These are phyloP conservation scores for Catalaphyllia jardinei DNA, from an alignment of 64 coral and sea anemone species.

Conservation along the genomic window DNA sequence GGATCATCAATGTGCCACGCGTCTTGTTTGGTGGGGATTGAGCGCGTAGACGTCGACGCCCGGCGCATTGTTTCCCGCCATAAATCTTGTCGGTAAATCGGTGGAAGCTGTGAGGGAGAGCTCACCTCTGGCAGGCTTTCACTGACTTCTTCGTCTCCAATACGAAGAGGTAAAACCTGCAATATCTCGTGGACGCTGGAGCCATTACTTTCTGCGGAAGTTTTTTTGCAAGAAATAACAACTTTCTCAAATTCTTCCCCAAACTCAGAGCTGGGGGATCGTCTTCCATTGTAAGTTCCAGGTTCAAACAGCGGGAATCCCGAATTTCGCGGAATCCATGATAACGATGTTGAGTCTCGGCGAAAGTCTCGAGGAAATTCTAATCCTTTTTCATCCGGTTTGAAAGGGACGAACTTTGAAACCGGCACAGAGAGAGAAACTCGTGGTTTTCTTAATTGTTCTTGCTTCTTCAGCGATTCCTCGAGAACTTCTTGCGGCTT, in stretches of 20 bases:
- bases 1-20: conserved; percentile 8
- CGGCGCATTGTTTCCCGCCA: conserved; percentile 41
- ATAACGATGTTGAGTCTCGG: conserved; percentile 2
- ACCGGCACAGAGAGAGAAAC: conserved; percentile 10
- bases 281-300: background rate
- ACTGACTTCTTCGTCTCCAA: background rate
- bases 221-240: background rate
- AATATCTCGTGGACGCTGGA: background rate
- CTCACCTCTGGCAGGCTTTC: background rate
- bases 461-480: conserved; percentile 21
- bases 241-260: background rate
- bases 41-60: conserved; percentile 23
- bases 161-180: conserved; percentile 31
- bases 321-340: conserved; percentile 23
- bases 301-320: background rate
- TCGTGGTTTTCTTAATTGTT: conserved; percentile 21
- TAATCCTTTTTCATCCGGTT: conserved; percentile 18
- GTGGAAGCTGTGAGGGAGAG: background rate
- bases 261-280: conserved; percentile 1
- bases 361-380: conserved; percentile 33
- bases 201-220: background rate
- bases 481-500: conserved; percentile 18
- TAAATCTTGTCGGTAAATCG: conserved; percentile 36
- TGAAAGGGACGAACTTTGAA: conserved; percentile 21
- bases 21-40: conserved; percentile 39